phyloP scores from a whole-genome alignment of 2,113 vertebrate species.

The Leptodactylus fuscus region DNA sequence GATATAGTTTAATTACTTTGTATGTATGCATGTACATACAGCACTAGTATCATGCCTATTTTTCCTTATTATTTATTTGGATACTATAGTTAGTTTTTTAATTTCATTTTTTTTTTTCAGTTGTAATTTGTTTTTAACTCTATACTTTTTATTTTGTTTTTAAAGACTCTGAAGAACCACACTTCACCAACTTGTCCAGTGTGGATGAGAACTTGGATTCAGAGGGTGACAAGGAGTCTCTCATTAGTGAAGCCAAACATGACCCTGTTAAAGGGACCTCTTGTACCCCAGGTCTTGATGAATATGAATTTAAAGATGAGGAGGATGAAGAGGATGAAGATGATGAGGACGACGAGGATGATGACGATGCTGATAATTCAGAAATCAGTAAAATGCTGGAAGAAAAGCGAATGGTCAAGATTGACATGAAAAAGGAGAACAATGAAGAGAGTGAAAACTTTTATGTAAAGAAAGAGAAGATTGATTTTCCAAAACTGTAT shows the following conservation, averaged over 20 bases:
- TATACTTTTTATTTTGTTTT: not conserved
- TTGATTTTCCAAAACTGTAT: constrained; percentile 77
- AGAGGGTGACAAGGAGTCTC: constrained; percentile 89
- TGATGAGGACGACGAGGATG: constrained; percentile 74
- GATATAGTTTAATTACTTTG: too few relatives aligned
- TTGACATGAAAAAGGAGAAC: constrained; percentile 86
- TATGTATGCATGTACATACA: too few relatives aligned
- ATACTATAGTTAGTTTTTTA: too few relatives aligned
- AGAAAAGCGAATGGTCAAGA: constrained; percentile 87
- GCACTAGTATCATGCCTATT: too few relatives aligned
- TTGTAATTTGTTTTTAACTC: too few relatives aligned
- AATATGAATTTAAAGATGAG: constrained; percentile 97
- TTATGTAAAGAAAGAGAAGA: constrained; percentile 85
- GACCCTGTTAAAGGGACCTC: constrained; percentile 76
- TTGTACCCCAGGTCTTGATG: constrained; percentile 87
- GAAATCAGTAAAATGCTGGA: constrained; percentile 90
- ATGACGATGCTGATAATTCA: constrained; percentile 88
- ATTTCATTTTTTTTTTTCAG: not conserved
- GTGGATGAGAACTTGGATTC: constrained; percentile 94
- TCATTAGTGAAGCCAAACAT: constrained; percentile 80
- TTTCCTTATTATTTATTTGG: too few relatives aligned
- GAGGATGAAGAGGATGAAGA: constrained; percentile 74
- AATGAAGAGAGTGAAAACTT: constrained; percentile 84
- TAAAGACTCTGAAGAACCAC: constrained; percentile 92
- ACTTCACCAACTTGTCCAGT: constrained; percentile 93